A percentile compares a stretch with the other conserved stretches of the same genome.
Evolutionary conservation across 2,888 invertebrate species (phyloP).

Genomic region (Epirrita christyi): DNA sequence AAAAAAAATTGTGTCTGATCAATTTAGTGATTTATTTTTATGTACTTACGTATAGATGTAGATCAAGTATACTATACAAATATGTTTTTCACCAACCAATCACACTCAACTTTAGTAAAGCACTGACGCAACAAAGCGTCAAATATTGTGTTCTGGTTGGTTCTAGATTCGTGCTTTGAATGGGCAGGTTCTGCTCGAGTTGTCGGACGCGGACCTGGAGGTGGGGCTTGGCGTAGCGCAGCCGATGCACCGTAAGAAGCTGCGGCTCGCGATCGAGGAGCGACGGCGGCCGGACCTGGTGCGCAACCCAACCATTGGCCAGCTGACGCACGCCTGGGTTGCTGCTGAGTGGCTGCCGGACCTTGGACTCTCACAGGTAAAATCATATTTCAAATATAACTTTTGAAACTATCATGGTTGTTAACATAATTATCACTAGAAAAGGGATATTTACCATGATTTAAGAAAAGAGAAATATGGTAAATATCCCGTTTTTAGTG

Average conservation of each 20-base stretch:
- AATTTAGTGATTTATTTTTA: too few species aligned
- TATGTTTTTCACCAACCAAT: constrained; percentile 1
- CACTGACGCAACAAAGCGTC: constrained; percentile 80
- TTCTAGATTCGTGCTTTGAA: constrained; percentile 88
- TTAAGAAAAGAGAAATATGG: too few species aligned
- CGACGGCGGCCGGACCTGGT: constrained; percentile 94
- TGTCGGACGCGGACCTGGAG: constrained; percentile 96
- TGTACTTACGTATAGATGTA: too few species aligned
- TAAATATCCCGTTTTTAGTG: too few species aligned
- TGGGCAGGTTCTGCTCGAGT: constrained; percentile 94
- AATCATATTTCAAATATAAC: too few species aligned
- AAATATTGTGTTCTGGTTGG: constrained; percentile 86
- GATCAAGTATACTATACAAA: too few species aligned
- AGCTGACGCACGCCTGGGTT: constrained; percentile 96
- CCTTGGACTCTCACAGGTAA: constrained; percentile 92
- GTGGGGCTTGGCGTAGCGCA: constrained; percentile 95
- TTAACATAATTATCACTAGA: too few species aligned
- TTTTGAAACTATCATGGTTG: too few species aligned
- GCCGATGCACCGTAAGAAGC: constrained; percentile 96
- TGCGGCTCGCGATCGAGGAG: constrained; percentile 96
- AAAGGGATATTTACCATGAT: too few species aligned
- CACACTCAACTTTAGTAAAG: constrained; percentile 28
- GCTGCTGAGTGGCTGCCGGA: constrained; percentile 97
- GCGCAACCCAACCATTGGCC: constrained; percentile 94
- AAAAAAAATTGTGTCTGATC: too few species aligned